phyloP scores from a whole-genome alignment of 2,797 vertebrate species.

The Oreochromis mossambicus region DNA sequence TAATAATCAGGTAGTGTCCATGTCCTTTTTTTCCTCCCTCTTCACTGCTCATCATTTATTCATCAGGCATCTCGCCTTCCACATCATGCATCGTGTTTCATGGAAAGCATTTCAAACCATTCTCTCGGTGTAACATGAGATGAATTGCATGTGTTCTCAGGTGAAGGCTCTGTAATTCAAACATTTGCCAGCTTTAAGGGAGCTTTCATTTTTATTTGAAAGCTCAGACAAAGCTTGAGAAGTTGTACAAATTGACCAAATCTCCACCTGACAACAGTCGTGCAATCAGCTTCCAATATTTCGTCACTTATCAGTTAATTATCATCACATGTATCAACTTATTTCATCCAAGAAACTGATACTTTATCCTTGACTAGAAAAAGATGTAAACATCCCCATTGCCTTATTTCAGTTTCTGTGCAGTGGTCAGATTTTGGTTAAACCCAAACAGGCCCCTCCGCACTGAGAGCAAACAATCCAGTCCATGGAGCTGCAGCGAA shows the following conservation, averaged over 20 bases:
- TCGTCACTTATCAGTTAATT: neutral
- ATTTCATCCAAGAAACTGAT: neutral
- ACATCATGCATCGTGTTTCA: constrained; percentile 50
- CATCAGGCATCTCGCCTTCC: constrained; percentile 50
- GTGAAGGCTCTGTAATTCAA: neutral
- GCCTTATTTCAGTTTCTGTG: constrained; percentile 51
- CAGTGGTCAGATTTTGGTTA: constrained; percentile 9
- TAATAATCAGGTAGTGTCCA: constrained; percentile 25
- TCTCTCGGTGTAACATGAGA: neutral
- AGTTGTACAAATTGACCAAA: neutral
- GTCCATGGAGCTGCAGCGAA: constrained; percentile 32
- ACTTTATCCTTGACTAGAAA: neutral
- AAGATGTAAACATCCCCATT: constrained; percentile 36
- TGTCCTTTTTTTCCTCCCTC: neutral
- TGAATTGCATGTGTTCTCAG: neutral
- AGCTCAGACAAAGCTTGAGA: neutral
- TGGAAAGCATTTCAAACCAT: constrained; percentile 13
- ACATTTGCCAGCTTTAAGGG: neutral
- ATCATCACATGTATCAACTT: neutral
- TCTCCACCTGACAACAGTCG: constrained; percentile 6
- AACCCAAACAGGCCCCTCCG: neutral
- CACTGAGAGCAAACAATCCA: neutral
- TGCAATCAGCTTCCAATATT: neutral
- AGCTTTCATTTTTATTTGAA: neutral
- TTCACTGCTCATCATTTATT: constrained; percentile 50